Evolutionary conservation across 2,113 vertebrate species (phyloP), one percentile per base, ranked within the genome.

Genomic region (Odontophorus gujanensis): DNA sequence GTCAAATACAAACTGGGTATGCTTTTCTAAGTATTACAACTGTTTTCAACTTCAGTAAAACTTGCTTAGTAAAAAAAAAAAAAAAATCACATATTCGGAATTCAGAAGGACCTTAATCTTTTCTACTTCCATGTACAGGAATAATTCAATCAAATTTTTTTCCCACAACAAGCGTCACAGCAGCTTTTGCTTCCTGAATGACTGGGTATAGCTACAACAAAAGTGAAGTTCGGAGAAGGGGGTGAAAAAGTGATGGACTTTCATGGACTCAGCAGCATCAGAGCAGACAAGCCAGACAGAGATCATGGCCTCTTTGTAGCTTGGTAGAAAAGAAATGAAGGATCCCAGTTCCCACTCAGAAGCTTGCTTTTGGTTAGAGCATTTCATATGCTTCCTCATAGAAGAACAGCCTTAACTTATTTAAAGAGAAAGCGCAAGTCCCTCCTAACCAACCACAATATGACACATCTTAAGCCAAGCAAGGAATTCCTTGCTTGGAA

Each of bases 141-240:
- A 62, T 40, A 78, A 53, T 20, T 91, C 13, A 32, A 11, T 72
- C 38, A 80, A 85, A 2, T 18, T 13, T 55, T 83, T 83, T 59
- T 72, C 69, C 15, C 57, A 21, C 36, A 62, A 62, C 8, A 50
- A 7, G 17, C 17, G 21, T 36, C 38, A 48, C 22, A 50, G 65
- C 5, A 88, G 20, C 24, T 68, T 91, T 51, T 72, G 14, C 25
- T 77, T 55, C 47, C 55, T 7, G 5, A 55, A 88, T 38, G n/a
- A 80, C 8, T 48, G 6, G 0, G 1, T 40, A 48, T 8, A 83
- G 32, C 18, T 51, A 48, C 0, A 0, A 63, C 13, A 72, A 62
- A 88, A 13, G 45, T 4, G 28, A 92, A 75, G 11, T 77, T 77
- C 38, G 42, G 6, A 72, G 36, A 74, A 71, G 0, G 5, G 32